phyloP scores from a whole-genome alignment of 2,113 vertebrate genomes.

The Poeciliopsis occidentalis region DNA sequence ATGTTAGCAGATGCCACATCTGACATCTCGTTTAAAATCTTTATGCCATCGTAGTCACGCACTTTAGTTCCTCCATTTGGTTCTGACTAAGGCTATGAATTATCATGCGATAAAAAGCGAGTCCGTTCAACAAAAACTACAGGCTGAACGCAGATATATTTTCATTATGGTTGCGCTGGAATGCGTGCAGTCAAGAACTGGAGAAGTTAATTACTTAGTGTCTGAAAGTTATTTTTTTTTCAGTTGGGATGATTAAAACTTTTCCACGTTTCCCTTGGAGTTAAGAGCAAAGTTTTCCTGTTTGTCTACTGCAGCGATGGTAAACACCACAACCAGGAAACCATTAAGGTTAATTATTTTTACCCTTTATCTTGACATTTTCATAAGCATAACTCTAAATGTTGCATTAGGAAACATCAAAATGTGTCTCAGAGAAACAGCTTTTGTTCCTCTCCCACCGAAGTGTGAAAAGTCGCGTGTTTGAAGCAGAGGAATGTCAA shows the following conservation, averaged over 20 bases:
- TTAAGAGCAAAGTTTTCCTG: too few species aligned
- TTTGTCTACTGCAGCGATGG: too few species aligned
- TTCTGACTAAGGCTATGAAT: background rate
- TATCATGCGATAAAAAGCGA: background rate
- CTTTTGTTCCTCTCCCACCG: conserved; percentile 36
- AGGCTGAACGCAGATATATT: conserved; percentile 62
- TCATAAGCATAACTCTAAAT: background rate
- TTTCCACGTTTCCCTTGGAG: conserved; percentile 9
- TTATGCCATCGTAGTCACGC: too few species aligned
- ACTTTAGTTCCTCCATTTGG: background rate
- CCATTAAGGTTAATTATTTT: background rate
- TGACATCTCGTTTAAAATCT: background rate
- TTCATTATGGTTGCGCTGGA: conserved; percentile 58
- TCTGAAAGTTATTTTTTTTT: conserved; percentile 53
- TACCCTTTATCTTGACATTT: conserved; percentile 1
- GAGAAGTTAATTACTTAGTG: conserved; percentile 43
- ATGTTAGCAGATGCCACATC: background rate
- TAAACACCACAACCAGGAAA: too few species aligned
- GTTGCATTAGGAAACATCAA: conserved; percentile 1
- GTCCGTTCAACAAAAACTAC: background rate
- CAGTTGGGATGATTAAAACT: conserved; percentile 10
- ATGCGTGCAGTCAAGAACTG: conserved; percentile 40
- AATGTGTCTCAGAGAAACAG: conserved; percentile 15
- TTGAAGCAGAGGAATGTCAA: conserved; percentile 55
- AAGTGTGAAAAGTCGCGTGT: conserved; percentile 71